Base-by-base conservation (phyloP, 2,797 vertebrate species). In the Coilia nasus region DNA sequence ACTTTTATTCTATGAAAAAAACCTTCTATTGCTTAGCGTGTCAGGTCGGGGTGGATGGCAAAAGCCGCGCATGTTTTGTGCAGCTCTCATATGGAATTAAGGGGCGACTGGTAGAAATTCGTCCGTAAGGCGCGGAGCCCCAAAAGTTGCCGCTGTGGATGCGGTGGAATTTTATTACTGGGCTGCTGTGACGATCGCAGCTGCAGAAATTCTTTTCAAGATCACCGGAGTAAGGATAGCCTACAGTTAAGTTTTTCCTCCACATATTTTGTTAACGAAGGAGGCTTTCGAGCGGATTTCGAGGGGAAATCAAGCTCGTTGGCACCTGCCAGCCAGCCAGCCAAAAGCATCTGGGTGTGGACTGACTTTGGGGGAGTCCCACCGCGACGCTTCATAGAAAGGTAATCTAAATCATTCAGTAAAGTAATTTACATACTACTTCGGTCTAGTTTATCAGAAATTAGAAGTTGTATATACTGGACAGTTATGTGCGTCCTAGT, bases 71-170 rank as follows among this genome's bases (percentile, higher is more conserved):
- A 78, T 44, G 0, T 44, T 21, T 44, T 78, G 31, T 44, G 31
- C 71, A 35, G 15, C 64, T 82, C 78, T 46, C 35, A 86, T 84
- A 82, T 86, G 89, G 89, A 88, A 46, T 84, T 88, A 84, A 89
- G 71, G 87, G 75, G 91, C 87, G 64, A 80, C 41, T 46, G 60
- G n/a, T 25, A 85, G 17, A 84, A 47, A 31, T 84, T 83, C 82
- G 44, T 28, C 25, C 80, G 11, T 75, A 78, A 87, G 75, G 82
- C 84, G 83, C 89, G 86, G 91, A 85, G 89, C 88, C 89, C 83
- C 81, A 92, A 93, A 95, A 94, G 91, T 94, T 96, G 84, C 87
- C 57, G 84, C 78, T 78, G 25, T 50, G 67, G 85, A 87, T 84
- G 88, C 67, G 82, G 44, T 85, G 91, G 87, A 88, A 89, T 90